These are phyloP conservation scores for Melanargia galathea DNA, from an alignment of 2,888 invertebrate species.

Conservation along the genomic window DNA sequence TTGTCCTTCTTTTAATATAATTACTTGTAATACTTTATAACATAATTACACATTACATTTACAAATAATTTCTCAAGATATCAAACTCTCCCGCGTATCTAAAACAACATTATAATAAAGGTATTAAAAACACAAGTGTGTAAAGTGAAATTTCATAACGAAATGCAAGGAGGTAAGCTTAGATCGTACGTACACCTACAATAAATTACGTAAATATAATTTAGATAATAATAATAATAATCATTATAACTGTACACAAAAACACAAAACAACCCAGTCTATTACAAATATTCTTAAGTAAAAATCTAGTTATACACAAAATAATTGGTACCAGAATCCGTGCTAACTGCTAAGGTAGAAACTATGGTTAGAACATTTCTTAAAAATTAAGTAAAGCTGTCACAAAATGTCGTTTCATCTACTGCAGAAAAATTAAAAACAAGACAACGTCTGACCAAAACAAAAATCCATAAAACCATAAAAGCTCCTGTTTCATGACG, in stretches of 20 bases:
- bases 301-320: slow-evolving; percentile 37
- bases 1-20: slow-evolving; percentile 79
- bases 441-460: not conserved
- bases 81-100: slow-evolving; percentile 75
- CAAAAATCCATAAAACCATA: slow-evolving; percentile 6
- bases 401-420: slow-evolving; percentile 43
- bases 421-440: slow-evolving; percentile 29
- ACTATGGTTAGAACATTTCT: slow-evolving; percentile 52
- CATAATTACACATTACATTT: slow-evolving; percentile 81
- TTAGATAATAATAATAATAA: slow-evolving; percentile 71
- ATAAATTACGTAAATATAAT: slow-evolving; percentile 82
- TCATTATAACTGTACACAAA: slow-evolving; percentile 70
- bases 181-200: slow-evolving; percentile 66
- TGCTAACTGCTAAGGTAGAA: slow-evolving; percentile 34
- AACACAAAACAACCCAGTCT: slow-evolving; percentile 48
- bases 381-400: slow-evolving; percentile 76
- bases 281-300: slow-evolving; percentile 38
- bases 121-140: slow-evolving; percentile 67
- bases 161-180: slow-evolving; percentile 76
- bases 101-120: slow-evolving; percentile 66
- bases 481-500: slow-evolving; percentile 10
- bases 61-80: slow-evolving; percentile 80
- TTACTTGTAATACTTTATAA: slow-evolving; percentile 82
- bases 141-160: slow-evolving; percentile 69
- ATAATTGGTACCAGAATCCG: slow-evolving; percentile 40